Evolutionary conservation across 2,888 invertebrate genomes (phyloP), one percentile per base, ranked within the genome.

Genomic region (Melieria picta): DNA sequence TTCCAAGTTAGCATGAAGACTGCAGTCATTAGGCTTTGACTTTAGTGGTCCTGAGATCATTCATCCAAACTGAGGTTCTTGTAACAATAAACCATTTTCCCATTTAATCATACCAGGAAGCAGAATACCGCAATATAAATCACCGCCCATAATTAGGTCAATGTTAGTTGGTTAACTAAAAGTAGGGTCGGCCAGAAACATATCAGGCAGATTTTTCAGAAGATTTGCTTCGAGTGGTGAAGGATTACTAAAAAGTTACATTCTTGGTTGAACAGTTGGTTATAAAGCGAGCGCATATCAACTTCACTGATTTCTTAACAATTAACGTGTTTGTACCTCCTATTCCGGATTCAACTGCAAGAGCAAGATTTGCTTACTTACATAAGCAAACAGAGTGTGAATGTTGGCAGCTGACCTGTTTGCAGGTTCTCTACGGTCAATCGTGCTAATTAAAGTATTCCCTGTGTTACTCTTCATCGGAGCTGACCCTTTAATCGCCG

Each of bases 61-160:
- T 65, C 74, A 72, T 4, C 72, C 74, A 57, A 72, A 72, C 65
- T 68, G n/a, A 1, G 72, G 72, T 69, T 69, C 68, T 70, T 72
- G 72, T 13, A 74, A 45, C 0, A 68, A 16, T 16, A 74, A 42
- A 58, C 69, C 47, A 7, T 72, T 72, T 57, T 72, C 57, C 47
- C 60, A 68, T 13, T 69, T 74, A 30, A 72, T 72, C 61, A 66
- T 61, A 45, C 61, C 66, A 43, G 65, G 50, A 47, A 69, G 46
- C 30, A 67, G 56, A n/a, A 69, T 11, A 7, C 71, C 62, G 5
- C 69, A 64, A 45, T 71, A 71, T 4, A 74, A 55, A 7, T 69
- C 69, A 60, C 50, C 60, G 11, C 68, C 73, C 9, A 73, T 43
- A 13, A 70, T 48, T 7, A 74, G 47, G 56, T 74, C 64, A 46